Evolutionary conservation across 1,140 invertebrate species (phyloP).

Genomic region (Drosophila sulfurigaster): DNA sequence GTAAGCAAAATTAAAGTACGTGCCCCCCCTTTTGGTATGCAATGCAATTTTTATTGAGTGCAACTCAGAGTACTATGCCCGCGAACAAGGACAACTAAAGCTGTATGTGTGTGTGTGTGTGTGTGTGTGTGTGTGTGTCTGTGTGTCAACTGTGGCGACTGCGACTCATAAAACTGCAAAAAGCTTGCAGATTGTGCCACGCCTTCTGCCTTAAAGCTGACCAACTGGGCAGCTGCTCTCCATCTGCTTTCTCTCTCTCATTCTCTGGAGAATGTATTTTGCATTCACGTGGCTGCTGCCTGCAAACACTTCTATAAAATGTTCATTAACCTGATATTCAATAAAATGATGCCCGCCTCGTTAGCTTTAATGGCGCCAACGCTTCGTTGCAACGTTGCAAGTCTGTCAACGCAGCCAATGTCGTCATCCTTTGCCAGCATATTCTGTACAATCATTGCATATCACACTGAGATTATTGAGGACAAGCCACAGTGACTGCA

Average conservation of each 20-base stretch:
- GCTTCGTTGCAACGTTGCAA: constrained; percentile 17
- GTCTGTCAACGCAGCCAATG: constrained; percentile 8
- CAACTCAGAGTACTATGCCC: constrained; percentile 4
- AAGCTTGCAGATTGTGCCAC: constrained; percentile 16
- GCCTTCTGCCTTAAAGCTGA: constrained; percentile 30
- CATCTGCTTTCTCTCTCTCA: neutral
- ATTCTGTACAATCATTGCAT: constrained; percentile 31
- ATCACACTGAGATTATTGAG: neutral
- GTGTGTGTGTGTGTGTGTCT: neutral
- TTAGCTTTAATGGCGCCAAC: constrained; percentile 74
- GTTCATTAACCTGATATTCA: constrained; percentile 80
- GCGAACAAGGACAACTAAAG: constrained; percentile 8
- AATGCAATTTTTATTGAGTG: constrained; percentile 77
- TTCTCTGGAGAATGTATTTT: neutral
- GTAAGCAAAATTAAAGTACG: constrained; percentile 79
- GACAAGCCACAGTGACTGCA: too few species aligned
- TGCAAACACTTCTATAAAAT: constrained; percentile 61
- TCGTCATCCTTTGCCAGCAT: constrained; percentile 49
- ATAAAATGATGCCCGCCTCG: constrained; percentile 73
- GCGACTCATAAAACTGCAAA: constrained; percentile 15
- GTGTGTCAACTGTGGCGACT: neutral
- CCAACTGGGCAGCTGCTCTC: constrained; percentile 26
- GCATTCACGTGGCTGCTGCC: constrained; percentile 36
- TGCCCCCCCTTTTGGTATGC: constrained; percentile 67
- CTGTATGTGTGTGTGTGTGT: neutral